phyloP scores from a whole-genome alignment of 2,113 vertebrate genomes.

The Puma concolor region DNA sequence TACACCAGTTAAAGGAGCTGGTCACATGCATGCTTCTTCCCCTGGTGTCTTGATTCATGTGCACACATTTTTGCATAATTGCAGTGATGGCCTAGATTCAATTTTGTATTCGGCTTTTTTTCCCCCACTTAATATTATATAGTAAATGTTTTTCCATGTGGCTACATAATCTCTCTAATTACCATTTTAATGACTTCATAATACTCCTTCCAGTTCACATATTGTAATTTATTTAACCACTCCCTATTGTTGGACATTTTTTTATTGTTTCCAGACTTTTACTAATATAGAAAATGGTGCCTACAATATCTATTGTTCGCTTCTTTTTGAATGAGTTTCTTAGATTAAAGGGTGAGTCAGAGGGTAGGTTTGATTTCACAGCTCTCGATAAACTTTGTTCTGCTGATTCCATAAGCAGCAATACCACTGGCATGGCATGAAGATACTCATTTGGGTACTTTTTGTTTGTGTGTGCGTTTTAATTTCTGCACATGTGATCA shows the following conservation, averaged over 20 bases:
- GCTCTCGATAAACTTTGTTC: not conserved
- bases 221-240: conserved; percentile 75
- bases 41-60: conserved; percentile 67
- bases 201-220: conserved; percentile 78
- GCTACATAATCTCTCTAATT: conserved; percentile 79
- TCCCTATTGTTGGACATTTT: conserved; percentile 67
- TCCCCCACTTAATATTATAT: conserved; percentile 73
- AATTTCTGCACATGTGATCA: not conserved
- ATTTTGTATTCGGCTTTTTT: conserved; percentile 65
- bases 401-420: conserved; percentile 1
- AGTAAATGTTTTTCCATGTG: conserved; percentile 79
- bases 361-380: conserved; percentile 28
- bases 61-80: conserved; percentile 74
- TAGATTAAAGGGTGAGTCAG: conserved; percentile 55
- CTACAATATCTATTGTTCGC: conserved; percentile 50
- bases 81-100: conserved; percentile 69
- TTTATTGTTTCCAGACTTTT: conserved; percentile 72
- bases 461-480: not conserved
- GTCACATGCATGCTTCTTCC: conserved; percentile 46
- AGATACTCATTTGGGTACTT: not conserved
- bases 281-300: conserved; percentile 66
- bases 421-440: not conserved
- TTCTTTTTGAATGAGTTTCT: conserved; percentile 50
- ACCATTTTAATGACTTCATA: conserved; percentile 83
- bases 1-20: not conserved